Evolutionary conservation across 2,797 vertebrate genomes (phyloP).

Genomic region (Micrastur ruficollis): DNA sequence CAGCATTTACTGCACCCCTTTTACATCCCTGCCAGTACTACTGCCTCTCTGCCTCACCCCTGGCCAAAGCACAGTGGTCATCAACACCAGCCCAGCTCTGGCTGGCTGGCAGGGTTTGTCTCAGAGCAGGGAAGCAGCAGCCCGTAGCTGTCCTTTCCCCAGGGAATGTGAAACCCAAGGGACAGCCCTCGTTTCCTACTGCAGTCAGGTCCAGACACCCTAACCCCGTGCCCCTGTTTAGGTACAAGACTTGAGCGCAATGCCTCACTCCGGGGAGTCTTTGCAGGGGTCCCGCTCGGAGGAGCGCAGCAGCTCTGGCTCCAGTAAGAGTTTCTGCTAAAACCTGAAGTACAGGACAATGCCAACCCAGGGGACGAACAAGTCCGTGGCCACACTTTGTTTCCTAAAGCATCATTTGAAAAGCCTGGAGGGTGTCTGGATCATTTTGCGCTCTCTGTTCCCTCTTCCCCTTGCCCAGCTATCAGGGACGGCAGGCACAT

Average conservation of each 20-base stretch:
- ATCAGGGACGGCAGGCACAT: accelerated
- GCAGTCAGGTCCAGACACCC: not conserved
- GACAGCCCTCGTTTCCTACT: accelerated
- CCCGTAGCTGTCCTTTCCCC: not conserved
- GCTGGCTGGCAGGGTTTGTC: not conserved
- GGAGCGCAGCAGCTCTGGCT: not conserved
- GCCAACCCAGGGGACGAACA: not conserved
- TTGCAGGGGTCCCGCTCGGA: accelerated
- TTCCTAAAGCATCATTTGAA: no score
- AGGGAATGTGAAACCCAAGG: accelerated
- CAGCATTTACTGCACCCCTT: not conserved
- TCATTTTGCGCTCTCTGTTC: accelerated
- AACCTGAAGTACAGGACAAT: accelerated
- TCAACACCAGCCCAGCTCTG: not conserved
- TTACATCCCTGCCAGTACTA: accelerated
- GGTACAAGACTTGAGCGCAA: not conserved
- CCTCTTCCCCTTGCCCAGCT: not conserved
- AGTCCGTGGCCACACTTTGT: not conserved
- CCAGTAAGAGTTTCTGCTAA: not conserved
- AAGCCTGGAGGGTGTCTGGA: not conserved
- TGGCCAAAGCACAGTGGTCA: not conserved
- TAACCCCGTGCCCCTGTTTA: accelerated
- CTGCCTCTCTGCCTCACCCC: not conserved
- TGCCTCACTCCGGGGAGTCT: accelerated
- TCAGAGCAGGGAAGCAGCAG: not conserved